Conservation (phyloP, 2,113 vertebrate species). For the Antechinus flavipes region DNA sequence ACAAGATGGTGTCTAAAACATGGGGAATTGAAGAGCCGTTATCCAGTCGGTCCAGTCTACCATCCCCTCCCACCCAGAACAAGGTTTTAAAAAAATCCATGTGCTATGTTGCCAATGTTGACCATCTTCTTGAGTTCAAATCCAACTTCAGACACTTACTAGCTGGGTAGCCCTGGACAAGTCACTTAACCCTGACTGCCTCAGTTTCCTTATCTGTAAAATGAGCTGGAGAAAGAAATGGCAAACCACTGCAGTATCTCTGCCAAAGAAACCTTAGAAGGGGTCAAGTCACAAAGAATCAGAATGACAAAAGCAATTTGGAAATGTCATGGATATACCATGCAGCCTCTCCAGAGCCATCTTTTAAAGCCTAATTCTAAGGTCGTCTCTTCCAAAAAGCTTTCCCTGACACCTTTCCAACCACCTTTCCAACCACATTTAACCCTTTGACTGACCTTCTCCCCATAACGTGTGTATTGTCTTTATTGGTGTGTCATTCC, state of each 20-base stretch:
- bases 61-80: background rate
- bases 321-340: background rate
- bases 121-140: background rate
- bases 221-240: background rate
- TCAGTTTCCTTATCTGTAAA: no score
- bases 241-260: background rate
- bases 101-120: background rate
- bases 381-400: background rate
- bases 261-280: background rate
- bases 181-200: background rate
- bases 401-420: background rate
- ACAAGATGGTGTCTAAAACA: background rate
- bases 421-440: background rate
- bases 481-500: accelerated
- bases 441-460: background rate
- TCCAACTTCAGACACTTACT: background rate
- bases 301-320: background rate
- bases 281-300: background rate
- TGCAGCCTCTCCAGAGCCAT: background rate
- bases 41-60: background rate
- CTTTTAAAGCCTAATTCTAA: background rate
- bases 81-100: background rate
- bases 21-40: background rate
- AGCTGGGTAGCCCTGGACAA: background rate
- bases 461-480: background rate